Conservation (phyloP, 2,113 vertebrate species). For the Alouatta palliata region DNA sequence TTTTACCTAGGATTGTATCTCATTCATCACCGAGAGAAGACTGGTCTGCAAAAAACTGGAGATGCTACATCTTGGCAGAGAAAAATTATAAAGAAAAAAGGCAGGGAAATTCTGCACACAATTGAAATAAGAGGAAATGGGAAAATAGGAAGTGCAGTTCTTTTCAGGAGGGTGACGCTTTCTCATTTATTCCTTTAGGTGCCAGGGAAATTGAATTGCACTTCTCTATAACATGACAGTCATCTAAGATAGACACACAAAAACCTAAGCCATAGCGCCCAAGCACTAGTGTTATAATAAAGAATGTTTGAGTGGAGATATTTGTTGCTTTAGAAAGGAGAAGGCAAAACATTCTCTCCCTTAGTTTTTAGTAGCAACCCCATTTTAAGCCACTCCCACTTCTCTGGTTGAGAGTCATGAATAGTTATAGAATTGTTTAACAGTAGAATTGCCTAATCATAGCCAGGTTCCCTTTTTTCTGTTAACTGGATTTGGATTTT, state of each 20-base stretch:
- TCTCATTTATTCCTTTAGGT: neutral
- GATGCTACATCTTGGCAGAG: neutral
- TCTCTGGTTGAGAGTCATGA: neutral
- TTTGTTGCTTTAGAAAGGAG: neutral
- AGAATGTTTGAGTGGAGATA: neutral
- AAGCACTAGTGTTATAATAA: neutral
- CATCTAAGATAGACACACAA: neutral
- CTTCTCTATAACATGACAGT: neutral
- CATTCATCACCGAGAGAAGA: neutral
- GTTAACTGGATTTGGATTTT: neutral
- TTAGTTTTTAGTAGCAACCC: neutral
- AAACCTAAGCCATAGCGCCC: neutral
- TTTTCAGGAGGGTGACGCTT: neutral
- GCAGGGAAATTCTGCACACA: neutral
- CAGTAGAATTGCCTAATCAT: neutral
- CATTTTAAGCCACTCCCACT: neutral
- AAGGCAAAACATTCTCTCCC: neutral
- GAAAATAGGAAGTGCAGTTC: neutral
- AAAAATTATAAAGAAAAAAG: neutral
- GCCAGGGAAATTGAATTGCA: neutral
- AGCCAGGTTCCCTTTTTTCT: neutral
- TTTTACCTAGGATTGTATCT: neutral
- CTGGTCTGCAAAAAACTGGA: neutral
- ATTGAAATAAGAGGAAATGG: constrained; percentile 29
- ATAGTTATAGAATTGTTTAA: neutral